Evolutionary conservation across 2,888 invertebrate genomes (phyloP).

Genomic region (Caenorhabditis sp.): DNA sequence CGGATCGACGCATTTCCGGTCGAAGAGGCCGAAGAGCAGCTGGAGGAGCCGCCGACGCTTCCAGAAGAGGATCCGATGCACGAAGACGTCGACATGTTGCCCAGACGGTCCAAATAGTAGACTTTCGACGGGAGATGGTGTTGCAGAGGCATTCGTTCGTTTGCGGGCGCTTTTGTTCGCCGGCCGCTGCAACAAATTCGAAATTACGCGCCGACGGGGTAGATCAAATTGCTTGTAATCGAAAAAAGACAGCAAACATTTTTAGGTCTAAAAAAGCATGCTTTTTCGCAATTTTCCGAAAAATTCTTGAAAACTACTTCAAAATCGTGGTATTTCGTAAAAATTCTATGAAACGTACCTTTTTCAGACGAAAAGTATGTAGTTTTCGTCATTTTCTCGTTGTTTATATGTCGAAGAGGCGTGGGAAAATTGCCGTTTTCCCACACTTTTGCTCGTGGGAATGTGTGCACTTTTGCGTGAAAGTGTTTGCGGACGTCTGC

Average conservation of each 20-base stretch:
- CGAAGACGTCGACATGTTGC: constrained; percentile 49
- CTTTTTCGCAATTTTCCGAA: neutral
- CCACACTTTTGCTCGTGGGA: constrained; percentile 28
- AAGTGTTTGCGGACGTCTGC: constrained; percentile 8
- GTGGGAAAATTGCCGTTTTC: constrained; percentile 39
- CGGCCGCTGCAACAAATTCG: neutral
- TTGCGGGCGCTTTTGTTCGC: neutral
- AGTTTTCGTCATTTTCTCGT: neutral
- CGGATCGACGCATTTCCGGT: constrained; percentile 10
- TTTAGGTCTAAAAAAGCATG: constrained; percentile 3
- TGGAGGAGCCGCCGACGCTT: neutral
- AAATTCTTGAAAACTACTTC: neutral
- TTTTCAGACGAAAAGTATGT: neutral
- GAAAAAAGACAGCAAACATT: neutral
- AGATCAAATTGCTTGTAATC: neutral
- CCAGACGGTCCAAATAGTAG: constrained; percentile 47
- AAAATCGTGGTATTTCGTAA: neutral
- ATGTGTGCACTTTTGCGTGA: constrained; percentile 12
- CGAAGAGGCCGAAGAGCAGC: constrained; percentile 5
- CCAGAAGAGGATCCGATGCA: constrained; percentile 2
- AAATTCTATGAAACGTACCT: neutral
- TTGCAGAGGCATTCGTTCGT: neutral
- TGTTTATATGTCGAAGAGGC: constrained; percentile 11
- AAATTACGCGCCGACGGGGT: neutral
- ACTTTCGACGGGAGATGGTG: constrained; percentile 19